Conservation (phyloP, 2,113 vertebrate species). For the Phoxinus phoxinus region DNA sequence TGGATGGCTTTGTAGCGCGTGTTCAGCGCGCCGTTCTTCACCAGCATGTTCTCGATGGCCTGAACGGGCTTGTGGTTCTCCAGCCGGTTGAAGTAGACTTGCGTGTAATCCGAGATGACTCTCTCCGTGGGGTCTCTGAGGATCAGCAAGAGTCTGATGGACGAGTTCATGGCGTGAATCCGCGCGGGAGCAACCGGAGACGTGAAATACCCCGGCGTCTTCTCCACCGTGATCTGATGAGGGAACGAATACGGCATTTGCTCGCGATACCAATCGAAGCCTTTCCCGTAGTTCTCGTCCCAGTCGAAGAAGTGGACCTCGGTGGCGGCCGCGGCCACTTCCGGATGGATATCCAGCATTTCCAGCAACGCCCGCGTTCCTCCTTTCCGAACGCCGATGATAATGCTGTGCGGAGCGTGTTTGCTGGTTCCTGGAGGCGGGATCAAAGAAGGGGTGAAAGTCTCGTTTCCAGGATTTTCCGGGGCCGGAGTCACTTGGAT, state of each 20-base stretch:
- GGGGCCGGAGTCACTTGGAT: slow-evolving; percentile 64
- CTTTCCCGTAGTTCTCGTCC: slow-evolving; percentile 92
- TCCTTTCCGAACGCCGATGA: slow-evolving; percentile 92
- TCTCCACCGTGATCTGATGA: slow-evolving; percentile 92
- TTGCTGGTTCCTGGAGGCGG: slow-evolving; percentile 84
- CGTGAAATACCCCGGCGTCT: slow-evolving; percentile 94
- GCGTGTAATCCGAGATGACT: slow-evolving; percentile 93
- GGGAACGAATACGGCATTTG: slow-evolving; percentile 91
- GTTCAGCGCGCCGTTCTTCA: slow-evolving; percentile 88
- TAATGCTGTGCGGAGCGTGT: slow-evolving; percentile 87
- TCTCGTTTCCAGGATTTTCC: slow-evolving; percentile 74
- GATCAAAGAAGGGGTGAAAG: slow-evolving; percentile 72
- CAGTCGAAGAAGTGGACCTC: slow-evolving; percentile 96
- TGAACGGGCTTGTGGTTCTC: slow-evolving; percentile 93
- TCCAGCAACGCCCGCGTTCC: slow-evolving; percentile 90
- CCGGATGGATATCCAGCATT: slow-evolving; percentile 92
- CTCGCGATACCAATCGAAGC: slow-evolving; percentile 89
- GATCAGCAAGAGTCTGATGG: slow-evolving; percentile 89
- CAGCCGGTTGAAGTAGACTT: slow-evolving; percentile 92
- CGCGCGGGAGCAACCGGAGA: slow-evolving; percentile 86
- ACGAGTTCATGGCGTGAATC: slow-evolving; percentile 90
- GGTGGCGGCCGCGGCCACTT: slow-evolving; percentile 88
- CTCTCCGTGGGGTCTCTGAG: slow-evolving; percentile 89
- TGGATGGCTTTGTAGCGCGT: slow-evolving; percentile 93
- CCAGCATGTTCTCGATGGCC: slow-evolving; percentile 89